These are phyloP conservation scores for human (Homo sapiens) DNA, from an alignment of 2,113 vertebrate species.

Conservation along the genomic window GRCh38 chr6:167218501-167219000, in stretches of 20 bases:
- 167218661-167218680: neutral
- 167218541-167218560: conserved; percentile 64
- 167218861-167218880: neutral
- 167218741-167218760: conserved; percentile 2
- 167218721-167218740: conserved; percentile 29
- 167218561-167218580: accelerated
- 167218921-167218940: neutral
- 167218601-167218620: neutral
- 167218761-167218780: neutral
- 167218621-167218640: neutral
- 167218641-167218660: conserved; percentile 38
- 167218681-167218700: neutral
- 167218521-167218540: conserved; percentile 21
- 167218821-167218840: neutral
- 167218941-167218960: neutral
- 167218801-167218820: neutral
- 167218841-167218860: conserved; percentile 29
- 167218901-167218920: no score
- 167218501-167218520: neutral
- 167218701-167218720: neutral
- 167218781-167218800: neutral
- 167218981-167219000: accelerated
- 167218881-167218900: neutral
- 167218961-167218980: neutral
- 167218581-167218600: accelerated